phyloP scores from a whole-genome alignment of 2,888 invertebrate genomes.

The Danaus chrysippus region DNA sequence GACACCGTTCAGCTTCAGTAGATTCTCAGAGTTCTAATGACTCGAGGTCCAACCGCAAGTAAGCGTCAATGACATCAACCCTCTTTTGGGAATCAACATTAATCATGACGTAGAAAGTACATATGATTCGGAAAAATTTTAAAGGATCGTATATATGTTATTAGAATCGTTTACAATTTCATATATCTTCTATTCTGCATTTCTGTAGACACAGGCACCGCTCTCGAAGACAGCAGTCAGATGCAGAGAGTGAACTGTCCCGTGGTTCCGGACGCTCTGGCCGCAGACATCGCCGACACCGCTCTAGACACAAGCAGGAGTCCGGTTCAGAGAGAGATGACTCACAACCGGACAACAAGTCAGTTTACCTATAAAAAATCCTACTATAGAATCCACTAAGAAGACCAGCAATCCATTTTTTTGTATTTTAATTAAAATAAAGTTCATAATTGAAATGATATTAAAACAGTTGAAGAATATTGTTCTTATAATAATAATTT shows the following conservation, averaged over 20 bases:
- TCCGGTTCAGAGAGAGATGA: constrained; percentile 86
- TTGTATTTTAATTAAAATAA: background rate
- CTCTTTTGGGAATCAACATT: background rate
- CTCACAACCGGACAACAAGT: constrained; percentile 73
- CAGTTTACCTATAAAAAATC: constrained; percentile 33
- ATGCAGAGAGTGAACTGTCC: constrained; percentile 94
- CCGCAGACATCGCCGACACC: constrained; percentile 85
- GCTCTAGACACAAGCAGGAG: constrained; percentile 86
- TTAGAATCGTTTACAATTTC: no score
- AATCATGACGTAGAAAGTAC: background rate
- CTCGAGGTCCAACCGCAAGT: constrained; percentile 88
- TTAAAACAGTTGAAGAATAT: background rate
- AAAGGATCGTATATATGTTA: no score
- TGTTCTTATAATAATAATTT: constrained; percentile 3
- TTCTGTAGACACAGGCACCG: constrained; percentile 84
- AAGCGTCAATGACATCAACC: constrained; percentile 36
- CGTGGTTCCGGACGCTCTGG: constrained; percentile 90
- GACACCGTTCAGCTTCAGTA: constrained; percentile 87
- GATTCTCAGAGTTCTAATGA: constrained; percentile 95
- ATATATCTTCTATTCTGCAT: background rate
- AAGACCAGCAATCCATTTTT: no score
- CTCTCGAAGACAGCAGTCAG: constrained; percentile 88
- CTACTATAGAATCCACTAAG: no score
- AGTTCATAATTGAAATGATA: background rate
- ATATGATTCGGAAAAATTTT: no score